These are phyloP conservation scores for Hemiscyllium ocellatum DNA, from an alignment of 2,113 vertebrate genomes.

Conservation along the genomic window DNA sequence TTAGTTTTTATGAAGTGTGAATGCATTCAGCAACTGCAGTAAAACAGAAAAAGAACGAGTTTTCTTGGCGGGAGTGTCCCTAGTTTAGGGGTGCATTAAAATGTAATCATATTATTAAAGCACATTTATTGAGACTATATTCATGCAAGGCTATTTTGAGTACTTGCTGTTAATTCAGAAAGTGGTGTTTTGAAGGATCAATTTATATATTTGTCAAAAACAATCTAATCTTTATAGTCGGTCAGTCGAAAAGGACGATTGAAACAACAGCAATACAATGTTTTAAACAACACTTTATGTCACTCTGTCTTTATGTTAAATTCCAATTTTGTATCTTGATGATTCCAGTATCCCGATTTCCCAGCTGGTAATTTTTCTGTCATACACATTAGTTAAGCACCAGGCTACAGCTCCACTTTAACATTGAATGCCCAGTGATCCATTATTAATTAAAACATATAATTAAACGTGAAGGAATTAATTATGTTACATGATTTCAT, in stretches of 20 bases:
- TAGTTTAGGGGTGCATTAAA: too few species aligned
- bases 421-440: background rate
- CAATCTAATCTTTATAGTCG: background rate
- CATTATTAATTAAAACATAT: background rate
- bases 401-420: background rate
- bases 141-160: background rate
- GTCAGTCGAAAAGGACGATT: background rate
- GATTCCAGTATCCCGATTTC: background rate
- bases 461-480: background rate
- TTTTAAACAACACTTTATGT: background rate
- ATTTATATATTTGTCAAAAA: background rate
- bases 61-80: too few species aligned
- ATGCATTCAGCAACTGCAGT: too few species aligned
- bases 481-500: background rate
- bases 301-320: background rate
- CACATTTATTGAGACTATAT: too few species aligned
- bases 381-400: background rate
- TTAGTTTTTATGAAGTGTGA: too few species aligned
- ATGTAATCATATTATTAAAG: too few species aligned
- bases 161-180: background rate
- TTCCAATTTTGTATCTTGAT: background rate
- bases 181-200: background rate
- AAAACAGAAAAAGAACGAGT: too few species aligned
- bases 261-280: background rate
- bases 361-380: background rate